A percentile compares a stretch with the other conserved stretches of the same genome.
These are phyloP conservation scores for Vimba vimba DNA, from an alignment of 2,113 vertebrate genomes.

Conservation along the genomic window DNA sequence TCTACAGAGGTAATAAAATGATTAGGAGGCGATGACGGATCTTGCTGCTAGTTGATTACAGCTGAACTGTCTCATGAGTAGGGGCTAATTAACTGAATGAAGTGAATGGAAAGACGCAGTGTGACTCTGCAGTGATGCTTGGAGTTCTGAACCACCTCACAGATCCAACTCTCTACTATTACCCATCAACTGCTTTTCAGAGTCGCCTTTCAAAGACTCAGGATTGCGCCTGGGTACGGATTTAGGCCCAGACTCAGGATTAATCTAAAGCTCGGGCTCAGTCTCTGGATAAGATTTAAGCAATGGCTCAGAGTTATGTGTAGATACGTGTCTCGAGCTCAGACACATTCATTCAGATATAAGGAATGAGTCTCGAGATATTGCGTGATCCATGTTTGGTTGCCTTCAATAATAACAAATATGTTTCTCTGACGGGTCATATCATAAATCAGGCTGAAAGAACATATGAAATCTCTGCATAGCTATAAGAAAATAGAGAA, in stretches of 20 bases:
- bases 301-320: neutral
- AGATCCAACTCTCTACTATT: constrained; percentile 28
- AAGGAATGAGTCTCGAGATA: neutral
- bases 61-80: constrained; percentile 66
- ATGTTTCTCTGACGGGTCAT: neutral
- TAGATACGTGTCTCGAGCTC: neutral
- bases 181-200: neutral
- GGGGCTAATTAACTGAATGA: constrained; percentile 64
- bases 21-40: constrained; percentile 64
- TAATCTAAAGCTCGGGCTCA: neutral
- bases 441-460: neutral
- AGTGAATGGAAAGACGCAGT: constrained; percentile 52
- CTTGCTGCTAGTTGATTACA: constrained; percentile 65
- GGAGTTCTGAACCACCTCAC: constrained; percentile 42
- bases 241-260: constrained; percentile 4
- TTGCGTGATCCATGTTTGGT: neutral
- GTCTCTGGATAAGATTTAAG: neutral
- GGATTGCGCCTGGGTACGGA: neutral
- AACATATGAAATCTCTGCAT: neutral
- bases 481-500: neutral
- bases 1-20: constrained; percentile 60
- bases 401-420: neutral
- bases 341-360: constrained; percentile 8
- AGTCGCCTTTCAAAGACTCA: neutral
- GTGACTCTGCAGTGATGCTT: constrained; percentile 41